These are phyloP conservation scores for Nomia melanderi DNA, from an alignment of 1,140 invertebrate genomes.

Conservation along the genomic window DNA sequence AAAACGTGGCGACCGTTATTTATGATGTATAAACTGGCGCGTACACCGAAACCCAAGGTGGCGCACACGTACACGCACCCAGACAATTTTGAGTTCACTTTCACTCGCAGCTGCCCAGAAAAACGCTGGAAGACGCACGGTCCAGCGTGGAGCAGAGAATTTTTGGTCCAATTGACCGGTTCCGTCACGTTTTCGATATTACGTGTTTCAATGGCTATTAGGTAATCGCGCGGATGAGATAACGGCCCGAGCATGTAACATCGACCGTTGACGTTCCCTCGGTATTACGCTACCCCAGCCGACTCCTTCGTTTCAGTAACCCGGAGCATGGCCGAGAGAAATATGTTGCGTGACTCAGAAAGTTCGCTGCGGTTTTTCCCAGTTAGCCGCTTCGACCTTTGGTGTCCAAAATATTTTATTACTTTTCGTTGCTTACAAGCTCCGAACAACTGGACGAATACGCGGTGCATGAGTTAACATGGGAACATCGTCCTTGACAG, in stretches of 20 bases:
- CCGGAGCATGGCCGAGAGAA: too few species aligned
- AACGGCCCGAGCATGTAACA: background rate
- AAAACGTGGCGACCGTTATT: slow-evolving; percentile 62
- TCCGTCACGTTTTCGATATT: slow-evolving; percentile 20
- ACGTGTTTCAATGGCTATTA: slow-evolving; percentile 35
- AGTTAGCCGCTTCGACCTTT: too few species aligned
- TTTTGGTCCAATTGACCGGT: background rate
- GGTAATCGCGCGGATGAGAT: slow-evolving; percentile 30
- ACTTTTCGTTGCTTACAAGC: too few species aligned
- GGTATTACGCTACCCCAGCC: background rate
- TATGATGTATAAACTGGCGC: slow-evolving; percentile 40
- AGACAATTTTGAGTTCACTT: slow-evolving; percentile 72
- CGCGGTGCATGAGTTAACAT: too few species aligned
- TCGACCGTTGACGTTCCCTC: background rate
- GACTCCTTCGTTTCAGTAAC: background rate
- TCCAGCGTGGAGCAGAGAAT: slow-evolving; percentile 10
- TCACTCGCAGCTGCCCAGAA: slow-evolving; percentile 68
- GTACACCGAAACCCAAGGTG: background rate
- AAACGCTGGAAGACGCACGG: slow-evolving; percentile 64
- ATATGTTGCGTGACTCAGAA: too few species aligned
- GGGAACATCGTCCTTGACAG: too few species aligned
- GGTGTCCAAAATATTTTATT: too few species aligned
- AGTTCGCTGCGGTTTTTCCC: too few species aligned
- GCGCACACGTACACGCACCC: slow-evolving; percentile 30
- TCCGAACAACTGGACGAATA: too few species aligned